A percentile compares a stretch with the other conserved stretches of the same genome.
Evolutionary conservation across 2,113 vertebrate genomes (phyloP).

Genomic region (Cyanocitta stelleri): DNA sequence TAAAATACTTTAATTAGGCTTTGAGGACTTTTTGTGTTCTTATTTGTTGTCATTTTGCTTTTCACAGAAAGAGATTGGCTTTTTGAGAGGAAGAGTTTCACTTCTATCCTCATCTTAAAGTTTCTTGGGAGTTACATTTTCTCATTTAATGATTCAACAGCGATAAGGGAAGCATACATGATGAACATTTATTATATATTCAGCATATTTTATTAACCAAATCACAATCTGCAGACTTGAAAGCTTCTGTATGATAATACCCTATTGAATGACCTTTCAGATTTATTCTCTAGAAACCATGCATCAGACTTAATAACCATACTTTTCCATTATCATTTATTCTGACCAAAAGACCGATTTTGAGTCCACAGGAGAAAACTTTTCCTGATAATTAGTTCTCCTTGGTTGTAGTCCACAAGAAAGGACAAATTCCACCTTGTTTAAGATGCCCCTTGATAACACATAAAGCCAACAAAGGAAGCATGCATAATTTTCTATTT

Average conservation of each 20-base stretch:
- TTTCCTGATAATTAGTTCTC: slow-evolving; percentile 72
- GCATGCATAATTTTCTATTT: neutral
- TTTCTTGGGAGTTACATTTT: slow-evolving; percentile 37
- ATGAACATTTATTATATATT: slow-evolving; percentile 63
- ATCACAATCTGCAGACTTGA: slow-evolving; percentile 53
- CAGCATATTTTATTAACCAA: slow-evolving; percentile 61
- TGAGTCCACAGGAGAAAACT: slow-evolving; percentile 53
- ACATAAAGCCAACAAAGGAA: slow-evolving; percentile 48
- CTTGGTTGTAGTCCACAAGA: slow-evolving; percentile 59
- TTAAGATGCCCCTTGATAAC: slow-evolving; percentile 64
- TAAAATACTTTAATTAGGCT: neutral
- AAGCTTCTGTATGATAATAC: slow-evolving; percentile 58
- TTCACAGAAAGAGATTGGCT: neutral
- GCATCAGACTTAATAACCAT: slow-evolving; percentile 62
- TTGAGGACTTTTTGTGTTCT: neutral
- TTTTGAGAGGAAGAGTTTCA: slow-evolving; percentile 26
- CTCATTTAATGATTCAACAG: slow-evolving; percentile 55
- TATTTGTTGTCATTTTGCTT: neutral
- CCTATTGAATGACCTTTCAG: slow-evolving; percentile 61
- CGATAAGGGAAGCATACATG: neutral
- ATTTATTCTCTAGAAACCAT: slow-evolving; percentile 63
- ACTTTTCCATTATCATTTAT: slow-evolving; percentile 68
- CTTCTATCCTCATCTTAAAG: neutral
- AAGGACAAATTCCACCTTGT: slow-evolving; percentile 73
- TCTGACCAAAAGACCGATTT: slow-evolving; percentile 72